Base-by-base conservation (phyloP, 2,888 invertebrate genomes). In the Serrognathus titanus region DNA sequence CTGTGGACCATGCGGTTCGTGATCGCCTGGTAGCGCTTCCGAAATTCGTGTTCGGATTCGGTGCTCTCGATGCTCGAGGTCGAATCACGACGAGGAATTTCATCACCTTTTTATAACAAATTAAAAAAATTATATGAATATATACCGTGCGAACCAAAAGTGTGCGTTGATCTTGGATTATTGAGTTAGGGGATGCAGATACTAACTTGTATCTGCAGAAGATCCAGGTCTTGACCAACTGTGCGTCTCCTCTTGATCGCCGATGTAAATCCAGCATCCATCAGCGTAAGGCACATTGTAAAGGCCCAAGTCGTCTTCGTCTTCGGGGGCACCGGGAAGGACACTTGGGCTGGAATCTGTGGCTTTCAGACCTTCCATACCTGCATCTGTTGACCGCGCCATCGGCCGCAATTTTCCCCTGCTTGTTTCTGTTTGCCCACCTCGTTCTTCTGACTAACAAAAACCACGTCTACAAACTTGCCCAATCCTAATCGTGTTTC, bases 1-100 rank as follows among this genome's bases (percentile, higher is more conserved):
- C 94, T 82, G 76, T 95, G 94, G 0, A 94, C 92, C 79, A 95
- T 87, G 53, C 94, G 84, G 76, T 94, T 94, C 3, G 93, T 90
- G 57, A 93, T 85, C 13, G 92, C 90, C 68, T 92, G 91, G 71
- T 92, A 94, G 67, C 88, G 86, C 72, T 90, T 89, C 68, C 88
- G 85, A 76, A 95, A 95, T 66, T 90, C 90, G 62, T 87, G 85
- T 74, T 95, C 95, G 1, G 93, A 94, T 57, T 90, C 89, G 0
- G 94, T 91, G 37, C 81, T 81, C 49, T 80, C 82, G 35, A 70
- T 68, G 58, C 77, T 78, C 3, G 75, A 73, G 40, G 71, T 55
- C 0, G 86, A 86, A 40, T 82, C 82, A 53, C 83, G 76, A 36
- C 85, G 78, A 36, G 77, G 76, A 47, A 75, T 70, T 62, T 74